A percentile compares a stretch with the other conserved stretches of the same genome.
Conservation (phyloP, 2,113 vertebrate genomes). For the Casuarius casuarius region DNA sequence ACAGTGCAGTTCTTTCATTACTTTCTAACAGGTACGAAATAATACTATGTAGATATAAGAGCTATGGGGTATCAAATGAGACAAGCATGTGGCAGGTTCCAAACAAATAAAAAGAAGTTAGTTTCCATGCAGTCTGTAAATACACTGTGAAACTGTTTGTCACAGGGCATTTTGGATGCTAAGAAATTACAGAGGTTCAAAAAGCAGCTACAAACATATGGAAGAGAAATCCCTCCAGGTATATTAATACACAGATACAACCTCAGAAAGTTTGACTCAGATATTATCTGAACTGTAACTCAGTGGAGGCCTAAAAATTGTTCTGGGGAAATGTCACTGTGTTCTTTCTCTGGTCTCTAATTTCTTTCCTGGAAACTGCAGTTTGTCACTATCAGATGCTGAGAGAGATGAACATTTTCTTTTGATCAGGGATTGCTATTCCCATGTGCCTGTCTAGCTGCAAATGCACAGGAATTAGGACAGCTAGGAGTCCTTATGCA, state of each 20-base stretch:
- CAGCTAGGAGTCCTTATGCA: accelerated
- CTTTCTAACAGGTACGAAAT: background rate
- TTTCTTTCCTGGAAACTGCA: background rate
- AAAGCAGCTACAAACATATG: background rate
- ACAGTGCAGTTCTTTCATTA: background rate
- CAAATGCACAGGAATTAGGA: background rate
- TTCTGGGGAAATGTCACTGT: background rate
- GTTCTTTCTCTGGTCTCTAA: background rate
- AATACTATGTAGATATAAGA: background rate
- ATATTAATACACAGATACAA: background rate
- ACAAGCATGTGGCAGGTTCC: background rate
- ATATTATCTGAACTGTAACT: background rate
- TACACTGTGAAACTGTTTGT: background rate
- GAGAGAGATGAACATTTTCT: background rate
- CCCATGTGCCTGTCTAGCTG: background rate
- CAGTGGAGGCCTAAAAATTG: background rate
- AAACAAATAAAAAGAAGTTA: accelerated
- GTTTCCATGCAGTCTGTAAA: background rate
- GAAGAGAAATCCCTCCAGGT: background rate
- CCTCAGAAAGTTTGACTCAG: background rate
- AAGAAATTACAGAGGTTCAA: background rate
- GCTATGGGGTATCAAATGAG: background rate
- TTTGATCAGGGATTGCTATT: background rate
- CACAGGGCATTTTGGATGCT: accelerated
- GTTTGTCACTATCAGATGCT: background rate